phyloP scores from a whole-genome alignment of 2,888 invertebrate genomes.

The Stenurella melanura region DNA sequence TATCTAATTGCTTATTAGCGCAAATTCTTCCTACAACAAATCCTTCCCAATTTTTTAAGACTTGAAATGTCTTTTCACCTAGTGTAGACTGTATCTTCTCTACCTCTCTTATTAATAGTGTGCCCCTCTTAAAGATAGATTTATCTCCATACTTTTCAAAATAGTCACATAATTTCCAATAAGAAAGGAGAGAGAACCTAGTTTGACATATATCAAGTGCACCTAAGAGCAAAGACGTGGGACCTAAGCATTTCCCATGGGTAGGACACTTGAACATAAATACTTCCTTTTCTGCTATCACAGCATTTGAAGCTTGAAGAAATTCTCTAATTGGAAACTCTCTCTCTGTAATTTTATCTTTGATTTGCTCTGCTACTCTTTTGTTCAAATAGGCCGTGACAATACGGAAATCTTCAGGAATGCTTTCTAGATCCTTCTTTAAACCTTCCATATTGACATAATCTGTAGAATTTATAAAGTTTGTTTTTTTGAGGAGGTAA shows the following conservation, averaged over 20 bases:
- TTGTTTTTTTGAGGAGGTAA: not conserved
- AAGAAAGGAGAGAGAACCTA: not conserved
- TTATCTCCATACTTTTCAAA: conserved; percentile 4
- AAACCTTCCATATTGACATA: not conserved
- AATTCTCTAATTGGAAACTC: not conserved
- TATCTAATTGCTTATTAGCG: not conserved
- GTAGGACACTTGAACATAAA: not conserved
- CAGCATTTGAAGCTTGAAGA: not conserved
- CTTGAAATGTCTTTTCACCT: not conserved
- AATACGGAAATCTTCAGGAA: too few species aligned
- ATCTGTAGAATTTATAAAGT: not conserved
- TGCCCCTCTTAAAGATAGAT: not conserved
- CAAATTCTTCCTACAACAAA: not conserved
- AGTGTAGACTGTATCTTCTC: not conserved
- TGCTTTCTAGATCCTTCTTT: not conserved
- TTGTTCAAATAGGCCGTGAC: too few species aligned
- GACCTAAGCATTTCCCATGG: not conserved
- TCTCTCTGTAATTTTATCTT: not conserved
- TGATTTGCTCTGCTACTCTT: not conserved
- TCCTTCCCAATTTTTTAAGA: not conserved
- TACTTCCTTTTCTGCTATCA: not conserved
- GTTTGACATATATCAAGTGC: conserved; percentile 4
- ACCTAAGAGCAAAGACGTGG: not conserved
- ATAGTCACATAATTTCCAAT: not conserved
- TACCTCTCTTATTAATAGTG: not conserved